Conservation (phyloP, 2,888 invertebrate genomes). For the Pristionchus maxplancki region DNA sequence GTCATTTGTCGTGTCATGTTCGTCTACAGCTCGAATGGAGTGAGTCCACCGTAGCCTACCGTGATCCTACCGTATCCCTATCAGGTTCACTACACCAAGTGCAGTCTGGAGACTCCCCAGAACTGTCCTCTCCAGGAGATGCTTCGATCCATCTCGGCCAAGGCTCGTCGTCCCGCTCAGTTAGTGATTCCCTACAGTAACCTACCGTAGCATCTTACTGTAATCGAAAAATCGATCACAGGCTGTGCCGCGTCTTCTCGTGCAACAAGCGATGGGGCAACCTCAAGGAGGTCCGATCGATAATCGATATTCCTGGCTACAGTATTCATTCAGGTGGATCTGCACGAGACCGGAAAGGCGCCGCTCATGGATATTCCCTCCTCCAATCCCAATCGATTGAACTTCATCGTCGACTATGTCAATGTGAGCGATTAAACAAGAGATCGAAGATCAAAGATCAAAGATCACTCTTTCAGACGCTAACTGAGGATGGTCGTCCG, state of each 20-base stretch:
- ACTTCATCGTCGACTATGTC: slow-evolving; percentile 33
- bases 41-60: background rate
- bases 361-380: background rate
- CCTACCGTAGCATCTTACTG: background rate
- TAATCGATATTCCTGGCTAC: background rate
- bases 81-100: slow-evolving; percentile 4
- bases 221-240: background rate
- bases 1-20: slow-evolving; percentile 17
- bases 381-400: background rate
- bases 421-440: slow-evolving; percentile 5
- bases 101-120: background rate
- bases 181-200: background rate
- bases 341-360: background rate
- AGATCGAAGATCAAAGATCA: background rate
- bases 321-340: background rate
- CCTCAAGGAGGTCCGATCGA: background rate
- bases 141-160: slow-evolving; percentile 2
- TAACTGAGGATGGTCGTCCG: background rate
- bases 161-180: slow-evolving; percentile 12
- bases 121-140: background rate
- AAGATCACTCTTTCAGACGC: slow-evolving; percentile 18
- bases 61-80: background rate
- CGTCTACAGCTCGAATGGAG: background rate
- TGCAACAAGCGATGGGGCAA: background rate
- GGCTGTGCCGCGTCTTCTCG: slow-evolving; percentile 16